Evolutionary conservation across 2,113 vertebrate species (phyloP).

Genomic region (Ctenomys sociabilis): DNA sequence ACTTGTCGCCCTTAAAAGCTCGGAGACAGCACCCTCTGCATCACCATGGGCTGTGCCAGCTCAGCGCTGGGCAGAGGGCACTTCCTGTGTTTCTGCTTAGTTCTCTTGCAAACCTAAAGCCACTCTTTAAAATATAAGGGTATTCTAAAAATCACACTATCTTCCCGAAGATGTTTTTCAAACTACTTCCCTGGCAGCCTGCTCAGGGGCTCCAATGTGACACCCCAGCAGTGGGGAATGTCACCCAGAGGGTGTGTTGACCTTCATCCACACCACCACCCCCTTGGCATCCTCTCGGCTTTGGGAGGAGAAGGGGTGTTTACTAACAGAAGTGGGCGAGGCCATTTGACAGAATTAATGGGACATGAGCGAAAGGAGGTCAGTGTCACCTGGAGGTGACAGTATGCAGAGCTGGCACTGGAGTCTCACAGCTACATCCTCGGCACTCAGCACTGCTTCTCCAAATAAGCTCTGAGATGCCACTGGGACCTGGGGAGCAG

Average conservation of each 20-base stretch:
- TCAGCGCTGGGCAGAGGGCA: neutral
- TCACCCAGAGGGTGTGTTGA: neutral
- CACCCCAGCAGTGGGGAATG: neutral
- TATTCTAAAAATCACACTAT: neutral
- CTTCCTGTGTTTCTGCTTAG: neutral
- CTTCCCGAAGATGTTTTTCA: neutral
- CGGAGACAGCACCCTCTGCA: neutral
- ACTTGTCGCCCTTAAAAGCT: neutral
- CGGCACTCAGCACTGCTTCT: neutral
- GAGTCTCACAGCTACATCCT: neutral
- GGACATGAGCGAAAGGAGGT: conserved; percentile 37
- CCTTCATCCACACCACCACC: neutral
- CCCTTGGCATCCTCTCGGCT: neutral
- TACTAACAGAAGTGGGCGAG: neutral
- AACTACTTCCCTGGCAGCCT: neutral
- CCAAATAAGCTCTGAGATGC: neutral
- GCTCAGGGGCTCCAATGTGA: neutral
- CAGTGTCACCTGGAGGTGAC: conserved; percentile 53
- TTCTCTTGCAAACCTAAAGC: neutral
- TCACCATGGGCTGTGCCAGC: neutral
- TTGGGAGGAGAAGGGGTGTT: neutral
- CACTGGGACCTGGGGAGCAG: neutral
- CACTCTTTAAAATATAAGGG: neutral
- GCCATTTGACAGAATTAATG: conserved; percentile 11
- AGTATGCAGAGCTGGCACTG: neutral